Conservation (phyloP, 2,888 invertebrate species). For the Bellardia pandia region DNA sequence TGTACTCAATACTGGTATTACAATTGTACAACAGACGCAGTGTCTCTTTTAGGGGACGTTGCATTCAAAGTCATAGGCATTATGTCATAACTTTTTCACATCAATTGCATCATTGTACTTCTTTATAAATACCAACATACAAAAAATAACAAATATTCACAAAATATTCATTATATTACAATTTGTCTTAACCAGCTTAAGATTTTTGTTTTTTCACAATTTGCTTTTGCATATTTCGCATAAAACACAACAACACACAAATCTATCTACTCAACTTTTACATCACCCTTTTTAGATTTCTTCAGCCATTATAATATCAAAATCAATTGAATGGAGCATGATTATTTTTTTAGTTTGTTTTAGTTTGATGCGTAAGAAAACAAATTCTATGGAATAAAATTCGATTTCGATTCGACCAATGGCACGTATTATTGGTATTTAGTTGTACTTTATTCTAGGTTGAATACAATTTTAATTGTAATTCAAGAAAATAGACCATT, state of each 20-base stretch:
- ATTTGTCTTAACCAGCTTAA: constrained; percentile 2
- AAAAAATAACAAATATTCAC: constrained; percentile 18
- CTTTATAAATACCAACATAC: constrained; percentile 3
- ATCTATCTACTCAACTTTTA: neutral
- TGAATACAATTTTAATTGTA: constrained; percentile 17
- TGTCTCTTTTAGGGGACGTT: constrained; percentile 32
- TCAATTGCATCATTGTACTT: constrained; percentile 20
- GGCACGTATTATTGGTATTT: constrained; percentile 34
- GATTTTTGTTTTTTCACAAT: neutral
- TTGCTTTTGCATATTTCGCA: constrained; percentile 6
- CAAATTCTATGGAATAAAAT: neutral
- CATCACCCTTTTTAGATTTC: neutral
- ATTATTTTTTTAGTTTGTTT: neutral
- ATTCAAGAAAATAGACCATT: neutral
- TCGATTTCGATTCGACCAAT: constrained; percentile 6
- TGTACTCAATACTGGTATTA: constrained; percentile 5
- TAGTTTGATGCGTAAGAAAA: neutral
- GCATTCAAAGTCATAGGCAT: constrained; percentile 37
- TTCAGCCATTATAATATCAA: neutral
- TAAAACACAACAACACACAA: neutral
- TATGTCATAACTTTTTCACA: constrained; percentile 21
- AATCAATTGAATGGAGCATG: constrained; percentile 2
- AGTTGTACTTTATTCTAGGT: constrained; percentile 11
- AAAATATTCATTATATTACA: constrained; percentile 9
- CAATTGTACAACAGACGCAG: constrained; percentile 33